Evolutionary conservation across 2,113 vertebrate species (phyloP).

Genomic region (Trematocara variabile): DNA sequence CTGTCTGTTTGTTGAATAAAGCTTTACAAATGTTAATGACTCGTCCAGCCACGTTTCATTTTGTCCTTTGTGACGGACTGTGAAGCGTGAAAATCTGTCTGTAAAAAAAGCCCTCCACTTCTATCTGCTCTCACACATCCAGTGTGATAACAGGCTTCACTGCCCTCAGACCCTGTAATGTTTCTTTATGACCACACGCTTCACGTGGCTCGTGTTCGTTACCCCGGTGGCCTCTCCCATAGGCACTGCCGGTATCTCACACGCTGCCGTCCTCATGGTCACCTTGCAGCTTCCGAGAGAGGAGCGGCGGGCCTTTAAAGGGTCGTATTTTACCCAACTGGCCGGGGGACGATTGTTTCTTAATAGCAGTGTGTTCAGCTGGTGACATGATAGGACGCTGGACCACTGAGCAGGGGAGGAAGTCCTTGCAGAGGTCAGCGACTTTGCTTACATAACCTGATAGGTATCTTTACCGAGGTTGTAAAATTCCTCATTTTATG

Average conservation of each 20-base stretch:
- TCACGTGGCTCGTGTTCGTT: conserved; percentile 19
- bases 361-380: conserved; percentile 47
- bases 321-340: conserved; percentile 54
- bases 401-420: conserved; percentile 19
- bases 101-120: not conserved
- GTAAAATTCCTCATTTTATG: not conserved
- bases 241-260: conserved; percentile 18
- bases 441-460: conserved; percentile 17
- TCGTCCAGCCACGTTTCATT: not conserved
- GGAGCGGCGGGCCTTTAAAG: conserved; percentile 8
- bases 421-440: conserved; percentile 47
- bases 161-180: not conserved
- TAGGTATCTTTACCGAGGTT: conserved; percentile 9
- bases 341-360: conserved; percentile 15
- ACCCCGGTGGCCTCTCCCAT: not conserved
- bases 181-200: conserved; percentile 39
- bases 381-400: conserved; percentile 37
- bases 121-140: not conserved
- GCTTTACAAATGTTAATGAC: not conserved
- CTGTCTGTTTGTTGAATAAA: not conserved
- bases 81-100: not conserved
- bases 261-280: conserved; percentile 24
- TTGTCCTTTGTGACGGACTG: not conserved
- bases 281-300: conserved; percentile 49
- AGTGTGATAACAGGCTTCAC: not conserved